Base-by-base conservation (phyloP, 2,113 vertebrate genomes). In the Cichladusa arquata region DNA sequence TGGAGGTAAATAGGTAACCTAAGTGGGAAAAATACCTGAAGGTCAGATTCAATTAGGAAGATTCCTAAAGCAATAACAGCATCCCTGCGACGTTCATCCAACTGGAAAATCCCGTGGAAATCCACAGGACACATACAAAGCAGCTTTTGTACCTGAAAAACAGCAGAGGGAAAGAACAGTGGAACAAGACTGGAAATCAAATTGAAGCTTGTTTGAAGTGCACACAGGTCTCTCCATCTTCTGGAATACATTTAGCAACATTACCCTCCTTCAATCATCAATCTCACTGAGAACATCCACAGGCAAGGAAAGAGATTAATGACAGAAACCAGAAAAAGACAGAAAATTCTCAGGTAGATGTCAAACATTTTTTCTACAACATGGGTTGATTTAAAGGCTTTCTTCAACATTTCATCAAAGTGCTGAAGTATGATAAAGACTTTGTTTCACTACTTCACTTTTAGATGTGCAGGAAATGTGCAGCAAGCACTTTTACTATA, bases 121-220 rank as follows among this genome's bases (percentile, higher is more conserved):
- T 99, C 99, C 79, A 99, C 98, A 31, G 99, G 99, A 96, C 99
- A 99, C 99, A 99, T 99, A 93, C 99, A 99, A 88, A 99, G 98
- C 42, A 99, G 97, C 88, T 99, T 99, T 70, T 99, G 98, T 42
- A 99, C 99, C 99, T 99, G 91, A 69, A 95, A 85, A 93, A 86
- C 61, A 80, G 53, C 0, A 1, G 57, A 78, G 8, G 18, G 5
- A 89, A 56, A 50, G 19, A 71, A 72, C 12, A 81, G 19, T 23
- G 19, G 16, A 82, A 69, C 36, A 61, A 60, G n/a, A 70, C 0
- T 2, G 1, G 33, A 82, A 83, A 69, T 14, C 14, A 76, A 62
- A 56, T 0, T 47, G 47, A 47, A 69, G 54, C 12, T 48, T 67
- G 53, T 50, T 29, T 86, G 25, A 83, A 29, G 38, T 3, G 5